Evolutionary conservation across 2,888 invertebrate species (phyloP), one percentile per base, ranked within the genome.

Genomic region (Cinara cedri): DNA sequence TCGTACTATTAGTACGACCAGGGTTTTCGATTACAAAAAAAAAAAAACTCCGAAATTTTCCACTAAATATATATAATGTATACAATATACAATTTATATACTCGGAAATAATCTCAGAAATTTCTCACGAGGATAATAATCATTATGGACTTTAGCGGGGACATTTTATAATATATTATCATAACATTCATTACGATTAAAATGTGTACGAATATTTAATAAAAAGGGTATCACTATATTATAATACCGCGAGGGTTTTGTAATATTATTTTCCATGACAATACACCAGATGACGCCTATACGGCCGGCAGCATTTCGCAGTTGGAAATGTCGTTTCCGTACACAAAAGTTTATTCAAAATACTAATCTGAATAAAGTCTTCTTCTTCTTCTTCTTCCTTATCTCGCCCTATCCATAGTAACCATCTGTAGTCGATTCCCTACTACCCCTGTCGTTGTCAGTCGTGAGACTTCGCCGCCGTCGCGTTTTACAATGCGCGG

Each of bases 341-440:
- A 34, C 13, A 51, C 78, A 78, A 78, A 76, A 78, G 78, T 78
- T 78, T 78, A 70, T 60, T 78, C 60, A n/a, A 78, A 78, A 70
- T 62, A 70, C 70, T 78, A 78, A 78, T 78, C 78, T 78, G 70
- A 70, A 78, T 78, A 60, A 78, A 70, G 78, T 78, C 70, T 70
- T 51, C 68, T 68, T 78, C 49, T 49, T 55, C 34, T 78, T 60
- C 60, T 68, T 14, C 68, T 68, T 14, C 42, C 65, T 54, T 70
- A 70, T 78, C 78, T 78, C 26, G 13, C 70, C 70, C 78, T 51
- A 14, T 60, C 57, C 19, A 42, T 34, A 42, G n/a, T 34, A 4
- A n/a, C 21, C 78, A 78, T 78, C 78, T 78, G 78, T 57, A 76
- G 55, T 62, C 70, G 49, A 34, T 70, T 78, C 78, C 42, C 60